A percentile compares a stretch with the other conserved stretches of the same genome.
These are phyloP conservation scores for Protodeltote pygarga DNA, from an alignment of 2,888 invertebrate genomes.

Conservation along the genomic window DNA sequence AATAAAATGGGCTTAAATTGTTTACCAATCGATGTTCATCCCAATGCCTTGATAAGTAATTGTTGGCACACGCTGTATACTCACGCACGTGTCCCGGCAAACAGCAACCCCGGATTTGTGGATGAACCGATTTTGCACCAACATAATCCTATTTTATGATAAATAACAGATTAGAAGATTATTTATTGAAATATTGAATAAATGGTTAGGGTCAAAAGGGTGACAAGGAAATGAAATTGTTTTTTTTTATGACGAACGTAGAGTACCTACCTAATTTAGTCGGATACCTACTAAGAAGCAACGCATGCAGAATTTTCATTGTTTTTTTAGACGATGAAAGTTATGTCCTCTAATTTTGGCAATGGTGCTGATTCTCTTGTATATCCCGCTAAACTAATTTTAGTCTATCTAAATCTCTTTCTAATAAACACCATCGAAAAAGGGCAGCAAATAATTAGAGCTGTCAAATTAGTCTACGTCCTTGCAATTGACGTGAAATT, in stretches of 20 bases:
- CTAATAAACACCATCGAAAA: too few species aligned
- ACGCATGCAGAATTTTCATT: too few species aligned
- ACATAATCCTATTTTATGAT: constrained; percentile 44
- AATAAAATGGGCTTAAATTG: constrained; percentile 31
- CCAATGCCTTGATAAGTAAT: constrained; percentile 68
- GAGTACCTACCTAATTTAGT: too few species aligned
- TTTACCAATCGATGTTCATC: constrained; percentile 33
- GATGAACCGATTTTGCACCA: constrained; percentile 23
- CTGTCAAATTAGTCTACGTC: too few species aligned
- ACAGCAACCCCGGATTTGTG: constrained; percentile 37
- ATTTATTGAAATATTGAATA: constrained; percentile 40
- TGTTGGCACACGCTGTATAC: constrained; percentile 67
- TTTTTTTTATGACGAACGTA: not conserved
- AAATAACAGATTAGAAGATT: constrained; percentile 50
- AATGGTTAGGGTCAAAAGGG: constrained; percentile 19
- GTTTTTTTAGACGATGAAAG: too few species aligned
- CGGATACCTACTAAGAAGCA: too few species aligned
- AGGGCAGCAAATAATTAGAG: too few species aligned
- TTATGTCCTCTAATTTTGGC: too few species aligned
- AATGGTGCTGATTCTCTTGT: too few species aligned
- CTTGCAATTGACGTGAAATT: too few species aligned
- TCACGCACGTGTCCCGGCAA: constrained; percentile 59
- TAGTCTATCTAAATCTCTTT: too few species aligned
- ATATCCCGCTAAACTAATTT: too few species aligned
- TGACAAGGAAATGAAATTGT: constrained; percentile 3